A percentile compares a stretch with the other conserved stretches of the same genome.
Conservation (phyloP, 2,113 vertebrate genomes). For the Atlantisia rogersi region DNA sequence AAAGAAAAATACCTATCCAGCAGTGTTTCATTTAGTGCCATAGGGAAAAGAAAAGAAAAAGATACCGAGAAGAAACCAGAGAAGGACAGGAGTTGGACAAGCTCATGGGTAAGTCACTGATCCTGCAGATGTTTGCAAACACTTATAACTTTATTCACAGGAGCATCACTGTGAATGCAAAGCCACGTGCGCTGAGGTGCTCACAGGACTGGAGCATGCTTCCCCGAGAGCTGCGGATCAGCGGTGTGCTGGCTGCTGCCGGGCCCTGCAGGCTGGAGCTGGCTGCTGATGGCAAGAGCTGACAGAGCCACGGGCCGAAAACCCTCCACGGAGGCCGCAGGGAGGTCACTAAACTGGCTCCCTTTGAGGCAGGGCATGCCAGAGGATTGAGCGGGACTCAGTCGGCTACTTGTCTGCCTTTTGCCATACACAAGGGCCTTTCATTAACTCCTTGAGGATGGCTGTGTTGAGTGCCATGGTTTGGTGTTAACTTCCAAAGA, state of each 20-base stretch:
- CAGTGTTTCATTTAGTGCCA: background rate
- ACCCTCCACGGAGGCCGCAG: conserved; percentile 6
- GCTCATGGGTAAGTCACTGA: background rate
- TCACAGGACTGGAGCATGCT: background rate
- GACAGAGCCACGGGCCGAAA: conserved; percentile 40
- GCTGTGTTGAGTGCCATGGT: background rate
- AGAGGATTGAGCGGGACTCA: conserved; percentile 31
- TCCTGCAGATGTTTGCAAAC: background rate
- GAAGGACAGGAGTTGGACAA: conserved; percentile 2
- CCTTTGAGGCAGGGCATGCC: conserved; percentile 8
- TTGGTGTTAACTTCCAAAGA: background rate
- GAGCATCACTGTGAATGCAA: background rate
- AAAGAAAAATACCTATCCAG: background rate
- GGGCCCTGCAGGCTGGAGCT: background rate
- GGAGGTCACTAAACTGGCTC: conserved; percentile 42
- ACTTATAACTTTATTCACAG: conserved; percentile 11
- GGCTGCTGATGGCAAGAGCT: conserved; percentile 51
- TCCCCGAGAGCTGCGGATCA: background rate
- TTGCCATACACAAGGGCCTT: background rate
- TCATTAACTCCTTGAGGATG: conserved; percentile 37
- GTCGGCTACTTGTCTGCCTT: background rate
- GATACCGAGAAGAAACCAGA: background rate
- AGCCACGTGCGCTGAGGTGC: background rate
- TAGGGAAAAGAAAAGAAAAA: background rate
- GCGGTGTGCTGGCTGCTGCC: background rate